These are phyloP conservation scores for Fopius arisanus DNA, from an alignment of 1,140 invertebrate species.

Conservation along the genomic window DNA sequence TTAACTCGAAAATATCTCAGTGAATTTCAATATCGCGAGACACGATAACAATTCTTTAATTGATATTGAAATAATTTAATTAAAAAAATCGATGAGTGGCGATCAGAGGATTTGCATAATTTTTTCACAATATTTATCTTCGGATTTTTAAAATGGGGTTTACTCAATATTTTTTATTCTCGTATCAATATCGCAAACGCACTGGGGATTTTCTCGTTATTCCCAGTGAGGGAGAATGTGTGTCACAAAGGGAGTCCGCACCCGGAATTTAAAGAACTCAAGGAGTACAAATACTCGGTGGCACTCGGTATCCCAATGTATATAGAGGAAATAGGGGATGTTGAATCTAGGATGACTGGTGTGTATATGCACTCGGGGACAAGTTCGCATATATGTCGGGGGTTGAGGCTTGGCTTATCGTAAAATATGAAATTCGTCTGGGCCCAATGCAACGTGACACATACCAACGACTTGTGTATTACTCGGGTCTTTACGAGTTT, in stretches of 20 bases:
- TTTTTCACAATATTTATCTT: too few relatives aligned
- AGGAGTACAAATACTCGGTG: neutral
- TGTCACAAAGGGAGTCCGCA: neutral
- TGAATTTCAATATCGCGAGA: too few relatives aligned
- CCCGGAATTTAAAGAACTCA: neutral
- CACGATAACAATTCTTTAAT: too few relatives aligned
- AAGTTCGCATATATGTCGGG: neutral
- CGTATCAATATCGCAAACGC: neutral
- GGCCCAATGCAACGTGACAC: constrained; percentile 12
- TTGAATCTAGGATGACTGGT: neutral
- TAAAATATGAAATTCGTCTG: constrained; percentile 13
- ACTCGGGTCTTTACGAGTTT: constrained; percentile 8
- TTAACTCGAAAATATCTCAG: too few relatives aligned
- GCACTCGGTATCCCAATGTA: neutral
- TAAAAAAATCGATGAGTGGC: too few relatives aligned
- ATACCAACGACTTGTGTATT: constrained; percentile 1
- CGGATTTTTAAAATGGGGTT: too few relatives aligned
- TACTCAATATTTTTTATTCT: too few relatives aligned
- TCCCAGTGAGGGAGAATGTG: neutral
- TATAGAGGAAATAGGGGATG: neutral
- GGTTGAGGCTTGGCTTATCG: constrained; percentile 6
- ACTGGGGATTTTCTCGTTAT: constrained; percentile 9
- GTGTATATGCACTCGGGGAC: neutral
- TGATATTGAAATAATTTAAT: too few relatives aligned
- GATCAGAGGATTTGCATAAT: too few relatives aligned